Conservation (phyloP, 1,140 invertebrate genomes). For the Venustaconcha ellipsiformis region DNA sequence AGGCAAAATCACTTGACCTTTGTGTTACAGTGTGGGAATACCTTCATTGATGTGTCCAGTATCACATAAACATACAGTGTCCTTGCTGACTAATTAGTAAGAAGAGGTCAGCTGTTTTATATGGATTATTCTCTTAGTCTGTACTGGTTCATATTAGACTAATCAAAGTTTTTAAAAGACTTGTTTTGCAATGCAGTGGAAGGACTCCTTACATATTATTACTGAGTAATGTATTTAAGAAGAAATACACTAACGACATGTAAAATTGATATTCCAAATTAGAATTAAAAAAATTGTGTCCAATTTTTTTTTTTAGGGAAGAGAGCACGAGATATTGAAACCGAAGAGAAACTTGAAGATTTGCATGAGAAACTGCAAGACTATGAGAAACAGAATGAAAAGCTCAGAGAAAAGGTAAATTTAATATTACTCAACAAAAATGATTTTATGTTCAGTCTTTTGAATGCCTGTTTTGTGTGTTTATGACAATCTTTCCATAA, state of each 20-base stretch:
- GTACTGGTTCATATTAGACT: too few species aligned
- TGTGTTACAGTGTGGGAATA: too few species aligned
- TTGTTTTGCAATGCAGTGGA: neutral
- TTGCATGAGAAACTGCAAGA: slow-evolving; percentile 65
- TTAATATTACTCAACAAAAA: neutral
- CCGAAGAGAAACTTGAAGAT: slow-evolving; percentile 68
- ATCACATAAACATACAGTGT: too few species aligned
- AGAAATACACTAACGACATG: neutral
- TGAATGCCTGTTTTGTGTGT: neutral
- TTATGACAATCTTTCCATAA: neutral
- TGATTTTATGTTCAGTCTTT: neutral
- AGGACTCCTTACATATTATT: too few species aligned
- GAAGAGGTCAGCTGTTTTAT: too few species aligned
- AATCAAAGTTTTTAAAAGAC: too few species aligned
- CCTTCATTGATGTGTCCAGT: too few species aligned
- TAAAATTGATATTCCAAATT: neutral
- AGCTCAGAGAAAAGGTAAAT: slow-evolving; percentile 68
- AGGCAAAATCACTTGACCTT: too few species aligned
- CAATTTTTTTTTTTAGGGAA: slow-evolving; percentile 46
- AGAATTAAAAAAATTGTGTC: neutral
- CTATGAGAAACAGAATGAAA: slow-evolving; percentile 67
- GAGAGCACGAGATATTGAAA: slow-evolving; percentile 64
- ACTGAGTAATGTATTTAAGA: too few species aligned
- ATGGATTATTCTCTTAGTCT: too few species aligned
- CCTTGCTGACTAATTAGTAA: too few species aligned